Evolutionary conservation across 1,140 invertebrate genomes (phyloP).

Genomic region (Drosophila funebris): DNA sequence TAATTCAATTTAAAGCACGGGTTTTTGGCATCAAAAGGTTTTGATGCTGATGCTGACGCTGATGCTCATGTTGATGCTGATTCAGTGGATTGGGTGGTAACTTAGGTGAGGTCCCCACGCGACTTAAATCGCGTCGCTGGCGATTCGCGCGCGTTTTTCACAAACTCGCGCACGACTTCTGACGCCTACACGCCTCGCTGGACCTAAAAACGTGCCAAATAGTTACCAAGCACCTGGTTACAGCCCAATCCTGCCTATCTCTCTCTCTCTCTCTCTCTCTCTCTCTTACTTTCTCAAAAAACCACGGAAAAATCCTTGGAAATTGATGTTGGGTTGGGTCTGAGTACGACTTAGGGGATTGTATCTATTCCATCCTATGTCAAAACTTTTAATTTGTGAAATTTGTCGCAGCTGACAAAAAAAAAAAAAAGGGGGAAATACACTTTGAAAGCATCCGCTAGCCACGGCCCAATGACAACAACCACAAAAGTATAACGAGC

Average conservation of each 20-base stretch:
- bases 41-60: constrained; percentile 56
- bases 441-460: background rate
- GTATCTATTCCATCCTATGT: constrained; percentile 19
- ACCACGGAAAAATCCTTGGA: background rate
- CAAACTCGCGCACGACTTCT: constrained; percentile 61
- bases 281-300: background rate
- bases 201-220: constrained; percentile 44
- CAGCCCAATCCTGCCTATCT: background rate
- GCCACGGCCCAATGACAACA: background rate
- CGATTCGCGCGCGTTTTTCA: constrained; percentile 30
- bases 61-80: constrained; percentile 36
- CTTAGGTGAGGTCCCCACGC: constrained; percentile 8
- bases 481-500: background rate
- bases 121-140: constrained; percentile 47
- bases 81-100: constrained; percentile 8
- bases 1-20: constrained; percentile 69
- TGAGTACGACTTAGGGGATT: background rate
- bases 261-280: background rate
- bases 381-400: constrained; percentile 70
- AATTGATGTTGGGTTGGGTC: background rate
- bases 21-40: constrained; percentile 63
- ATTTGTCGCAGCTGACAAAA: constrained; percentile 18
- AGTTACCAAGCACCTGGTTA: background rate
- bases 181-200: constrained; percentile 64
- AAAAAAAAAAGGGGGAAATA: background rate